Base-by-base conservation (phyloP, 2,797 vertebrate species). In the Acomys russatus region DNA sequence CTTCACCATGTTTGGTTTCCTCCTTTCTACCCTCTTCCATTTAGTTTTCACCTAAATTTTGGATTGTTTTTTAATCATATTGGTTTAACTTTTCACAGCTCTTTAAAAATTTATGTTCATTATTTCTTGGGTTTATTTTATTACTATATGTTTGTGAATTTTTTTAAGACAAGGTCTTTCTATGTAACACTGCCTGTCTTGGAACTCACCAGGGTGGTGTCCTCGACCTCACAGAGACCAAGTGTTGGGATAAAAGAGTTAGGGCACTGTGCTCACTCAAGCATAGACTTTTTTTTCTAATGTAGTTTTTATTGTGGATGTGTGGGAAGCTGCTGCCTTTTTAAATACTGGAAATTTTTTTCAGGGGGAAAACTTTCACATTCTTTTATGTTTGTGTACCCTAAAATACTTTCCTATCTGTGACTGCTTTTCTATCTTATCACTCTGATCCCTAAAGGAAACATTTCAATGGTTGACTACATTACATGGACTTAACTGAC, bases 401-500 rank as follows among this genome's bases (percentile, higher is more conserved):
- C 91, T 44, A 74, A 66, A 85, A 33, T 11, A 23, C 71, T 25
- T 86, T n/a, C 6, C 71, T 85, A 76, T 88, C 91, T 92, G 28
- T 9, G 56, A 77, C 49, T 63, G 23, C 17, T 96, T 96, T 92
- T 79, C 71, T 93, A 23, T 82, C 38, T 95, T 12, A 8, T 93
- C 66, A 28, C 17, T 82, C 28, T 82, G 51, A 78, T 30, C 88
- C 25, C 70, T 84, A 94, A 68, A 78, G 56, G 71, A 90, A 10
- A 30, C 92, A 83, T 96, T 94, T 74, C 30, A 71, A 79, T 95
- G 87, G 76, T 38, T 91, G 56, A 51, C 91, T 61, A 59, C 84
- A 94, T 78, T 83, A 94, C 70, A 59, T 89, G 83, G 51, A 68
- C 49, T 95, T 94, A 88, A 77, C 79, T 96, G 94, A 92, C 25